Base-by-base conservation (phyloP, 2,797 vertebrate species). In the Brachyrhaphis roseni region DNA sequence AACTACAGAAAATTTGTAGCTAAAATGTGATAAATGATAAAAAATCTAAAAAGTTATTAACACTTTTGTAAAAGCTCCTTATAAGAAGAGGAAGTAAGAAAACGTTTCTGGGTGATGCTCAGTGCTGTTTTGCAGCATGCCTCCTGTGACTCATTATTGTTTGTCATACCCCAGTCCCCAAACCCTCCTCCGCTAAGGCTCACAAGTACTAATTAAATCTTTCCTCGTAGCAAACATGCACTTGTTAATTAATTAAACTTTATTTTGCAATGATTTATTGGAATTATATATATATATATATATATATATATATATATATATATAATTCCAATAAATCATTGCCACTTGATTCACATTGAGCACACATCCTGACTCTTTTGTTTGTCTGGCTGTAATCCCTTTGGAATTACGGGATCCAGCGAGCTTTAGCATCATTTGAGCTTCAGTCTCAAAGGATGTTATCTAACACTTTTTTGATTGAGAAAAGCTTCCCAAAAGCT, bases 141-240 rank as follows among this genome's bases (percentile, higher is more conserved):
- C 72, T 74, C 46, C 43, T 66, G 75, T 2, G 5, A 28, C 72
- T 82, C 43, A 23, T 49, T 81, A 20, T 74, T 36, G 70, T 49
- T 72, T 82, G 46, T 36, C 5, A 23, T 68, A 41, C 8, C 64
- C 20, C 72, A 78, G 31, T 15, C 3, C 53, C 51, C 55, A 31
- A 46, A 72, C 46, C 41, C 10, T 4, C 15, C 26, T 64, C 45
- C 31, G 36, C 80, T 45, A 79, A 78, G 82, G 79, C 86, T 45
- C 6, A 82, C 74, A 75, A 76, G 70, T 23, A 34, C 85, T 85
- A 90, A 92, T 88, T 89, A 85, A 86, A 86, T 87, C 49, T 77
- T 82, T 79, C 81, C 85, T 81, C 82, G 78, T 86, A 80, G 85
- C 82, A 90, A 78, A 80, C 75, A 39, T 72, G 81, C 76, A 15